Evolutionary conservation across 2,113 vertebrate genomes (phyloP).

Genomic region (Ardeotis arabs): DNA sequence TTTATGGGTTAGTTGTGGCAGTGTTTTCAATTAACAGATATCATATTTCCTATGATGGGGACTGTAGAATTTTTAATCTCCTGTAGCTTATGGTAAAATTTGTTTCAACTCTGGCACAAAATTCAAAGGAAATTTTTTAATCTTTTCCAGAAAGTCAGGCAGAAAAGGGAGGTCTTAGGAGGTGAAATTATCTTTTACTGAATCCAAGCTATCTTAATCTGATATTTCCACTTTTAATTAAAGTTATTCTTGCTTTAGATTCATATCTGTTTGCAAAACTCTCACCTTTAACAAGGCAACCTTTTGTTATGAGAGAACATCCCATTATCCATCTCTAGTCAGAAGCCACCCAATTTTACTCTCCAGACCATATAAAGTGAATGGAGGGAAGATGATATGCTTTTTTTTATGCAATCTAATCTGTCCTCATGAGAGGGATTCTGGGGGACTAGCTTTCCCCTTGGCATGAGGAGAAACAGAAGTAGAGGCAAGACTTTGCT

Average conservation of each 20-base stretch:
- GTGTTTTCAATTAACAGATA: not conserved
- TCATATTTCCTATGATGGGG: not conserved
- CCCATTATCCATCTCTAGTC: not conserved
- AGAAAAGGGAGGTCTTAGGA: not conserved
- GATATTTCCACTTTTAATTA: not conserved
- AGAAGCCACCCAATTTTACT: not conserved
- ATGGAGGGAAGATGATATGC: not conserved
- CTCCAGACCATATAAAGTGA: not conserved
- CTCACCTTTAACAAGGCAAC: not conserved
- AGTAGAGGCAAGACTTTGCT: not conserved
- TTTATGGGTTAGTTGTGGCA: not conserved
- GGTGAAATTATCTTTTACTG: not conserved
- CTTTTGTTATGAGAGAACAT: not conserved
- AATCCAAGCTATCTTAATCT: not conserved
- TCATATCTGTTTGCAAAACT: not conserved
- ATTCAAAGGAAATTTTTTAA: not conserved
- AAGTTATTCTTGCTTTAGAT: not conserved
- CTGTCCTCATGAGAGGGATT: not conserved
- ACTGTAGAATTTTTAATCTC: not conserved
- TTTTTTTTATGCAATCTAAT: not conserved
- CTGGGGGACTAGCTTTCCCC: not conserved
- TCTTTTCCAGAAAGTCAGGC: not conserved
- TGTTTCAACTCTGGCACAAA: not conserved
- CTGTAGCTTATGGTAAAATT: not conserved
- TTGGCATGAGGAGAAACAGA: not conserved